Evolutionary conservation across 2,888 invertebrate species (phyloP), one percentile per base, ranked within the genome.

Genomic region (Polydrusus tereticollis): DNA sequence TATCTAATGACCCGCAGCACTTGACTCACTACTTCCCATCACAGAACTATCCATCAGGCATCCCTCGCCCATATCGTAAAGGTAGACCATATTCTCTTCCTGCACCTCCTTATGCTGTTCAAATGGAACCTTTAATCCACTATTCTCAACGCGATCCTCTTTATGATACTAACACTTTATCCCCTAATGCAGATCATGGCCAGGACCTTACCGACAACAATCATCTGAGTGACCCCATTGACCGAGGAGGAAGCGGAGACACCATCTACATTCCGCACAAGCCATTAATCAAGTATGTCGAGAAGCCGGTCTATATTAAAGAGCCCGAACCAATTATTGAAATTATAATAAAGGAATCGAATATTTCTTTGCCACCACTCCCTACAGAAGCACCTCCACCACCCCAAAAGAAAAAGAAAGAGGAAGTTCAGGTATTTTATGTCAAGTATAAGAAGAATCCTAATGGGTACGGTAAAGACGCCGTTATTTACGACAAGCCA

Each of bases 281-380:
- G 36, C 81, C 82, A 12, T 81, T 81, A 16, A 81, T 84, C 16
- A 80, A 75, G 36, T 23, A 55, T 21, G 59, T 85, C 23, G 86
- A 86, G 68, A 80, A 83, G 66, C 86, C 84, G 1, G 81, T 85
- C 63, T 86, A 85, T 79, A 88, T 92, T 76, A 92, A 93, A 82
- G 93, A 94, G 62, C 95, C 95, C 0, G 95, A 95, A 82, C 95
- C 95, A 4, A 96, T 96, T 18, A 96, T 96, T 78, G 96, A 96
- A 86, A 96, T 96, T 77, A 96, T 96, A 73, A 95, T 96, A 62
- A 95, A 94, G 81, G 95, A 96, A 84, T 94, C 95, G 0, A 96
- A 96, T 82, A 93, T 94, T 80, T 89, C 93, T 0, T 82, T 94
- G 1, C 92, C 94, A 1, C 89, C 92, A 1, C 88, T 89, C 3